A percentile compares a stretch with the other conserved stretches of the same genome.
Evolutionary conservation across 2,797 vertebrate species (phyloP).

Genomic region (Echiichthys vipera): DNA sequence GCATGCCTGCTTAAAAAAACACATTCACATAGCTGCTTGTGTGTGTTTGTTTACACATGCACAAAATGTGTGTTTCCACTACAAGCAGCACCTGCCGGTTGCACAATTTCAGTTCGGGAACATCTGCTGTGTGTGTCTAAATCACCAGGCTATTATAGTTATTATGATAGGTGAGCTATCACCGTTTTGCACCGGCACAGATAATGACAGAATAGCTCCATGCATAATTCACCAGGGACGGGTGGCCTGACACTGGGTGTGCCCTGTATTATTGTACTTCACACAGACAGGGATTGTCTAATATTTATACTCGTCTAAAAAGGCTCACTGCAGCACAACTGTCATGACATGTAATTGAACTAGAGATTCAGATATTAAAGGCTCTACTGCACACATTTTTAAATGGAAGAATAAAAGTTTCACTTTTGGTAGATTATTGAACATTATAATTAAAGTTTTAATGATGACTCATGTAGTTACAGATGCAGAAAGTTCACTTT

Average conservation of each 20-base stretch:
- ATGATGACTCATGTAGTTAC: not conserved
- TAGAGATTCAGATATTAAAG: slow-evolving; percentile 49
- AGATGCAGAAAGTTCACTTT: not conserved
- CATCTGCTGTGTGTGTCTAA: slow-evolving; percentile 69
- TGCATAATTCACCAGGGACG: slow-evolving; percentile 74
- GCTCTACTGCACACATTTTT: slow-evolving; percentile 19
- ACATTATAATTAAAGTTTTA: slow-evolving; percentile 6
- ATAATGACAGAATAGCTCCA: slow-evolving; percentile 72
- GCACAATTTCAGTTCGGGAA: slow-evolving; percentile 44
- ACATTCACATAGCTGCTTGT: not conserved
- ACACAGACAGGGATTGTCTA: slow-evolving; percentile 44
- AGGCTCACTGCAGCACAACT: slow-evolving; percentile 43
- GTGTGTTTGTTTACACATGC: not conserved
- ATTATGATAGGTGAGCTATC: slow-evolving; percentile 72
- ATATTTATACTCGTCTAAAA: slow-evolving; percentile 63
- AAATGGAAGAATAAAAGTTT: slow-evolving; percentile 27
- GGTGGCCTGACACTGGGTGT: slow-evolving; percentile 62
- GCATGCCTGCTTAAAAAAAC: not conserved
- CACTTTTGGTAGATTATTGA: not conserved
- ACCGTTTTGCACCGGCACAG: slow-evolving; percentile 64
- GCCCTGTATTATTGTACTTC: slow-evolving; percentile 59
- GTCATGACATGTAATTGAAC: slow-evolving; percentile 48
- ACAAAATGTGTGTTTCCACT: slow-evolving; percentile 12
- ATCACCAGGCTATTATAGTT: slow-evolving; percentile 71
- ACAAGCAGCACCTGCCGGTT: slow-evolving; percentile 46